Evolutionary conservation across 2,888 invertebrate genomes (phyloP).

Genomic region (Poecilobothrus nobilitatus): DNA sequence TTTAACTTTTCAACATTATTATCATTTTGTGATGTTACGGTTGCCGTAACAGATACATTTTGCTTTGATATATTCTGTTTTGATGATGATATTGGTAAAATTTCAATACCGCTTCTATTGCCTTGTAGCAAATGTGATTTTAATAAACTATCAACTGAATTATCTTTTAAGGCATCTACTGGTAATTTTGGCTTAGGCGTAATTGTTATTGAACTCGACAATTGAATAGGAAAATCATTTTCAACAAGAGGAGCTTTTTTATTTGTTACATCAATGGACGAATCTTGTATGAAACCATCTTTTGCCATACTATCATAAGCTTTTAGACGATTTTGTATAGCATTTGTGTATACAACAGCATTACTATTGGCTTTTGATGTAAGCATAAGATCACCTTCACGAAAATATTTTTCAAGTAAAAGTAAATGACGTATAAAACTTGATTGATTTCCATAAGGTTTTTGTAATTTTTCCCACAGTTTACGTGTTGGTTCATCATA

Average conservation of each 20-base stretch:
- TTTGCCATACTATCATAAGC: slow-evolving; percentile 59
- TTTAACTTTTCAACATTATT: slow-evolving; percentile 21
- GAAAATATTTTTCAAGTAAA: slow-evolving; percentile 72
- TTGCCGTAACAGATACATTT: slow-evolving; percentile 37
- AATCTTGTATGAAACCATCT: slow-evolving; percentile 17
- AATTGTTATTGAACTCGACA: slow-evolving; percentile 39
- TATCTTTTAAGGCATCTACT: slow-evolving; percentile 21
- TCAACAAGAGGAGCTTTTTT: not conserved
- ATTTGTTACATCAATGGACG: slow-evolving; percentile 2
- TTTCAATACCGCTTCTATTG: slow-evolving; percentile 31
- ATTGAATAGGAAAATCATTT: slow-evolving; percentile 17
- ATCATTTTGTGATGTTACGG: slow-evolving; percentile 39
- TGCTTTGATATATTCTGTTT: slow-evolving; percentile 24
- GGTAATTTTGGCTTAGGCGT: slow-evolving; percentile 34
- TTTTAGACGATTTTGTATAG: slow-evolving; percentile 66
- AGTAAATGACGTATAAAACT: slow-evolving; percentile 75
- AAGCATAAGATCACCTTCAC: slow-evolving; percentile 68
- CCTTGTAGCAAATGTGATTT: slow-evolving; percentile 35
- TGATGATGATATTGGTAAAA: slow-evolving; percentile 31
- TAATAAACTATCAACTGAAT: slow-evolving; percentile 30
- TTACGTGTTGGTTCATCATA: slow-evolving; percentile 73
- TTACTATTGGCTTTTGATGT: slow-evolving; percentile 64
- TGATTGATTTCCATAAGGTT: slow-evolving; percentile 80
- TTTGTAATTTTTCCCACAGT: slow-evolving; percentile 72
- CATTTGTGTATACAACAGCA: slow-evolving; percentile 69